A percentile compares a stretch with the other conserved stretches of the same genome.
phyloP scores from a whole-genome alignment of 1,140 invertebrate genomes.

The Pectinophora gossypiella region DNA sequence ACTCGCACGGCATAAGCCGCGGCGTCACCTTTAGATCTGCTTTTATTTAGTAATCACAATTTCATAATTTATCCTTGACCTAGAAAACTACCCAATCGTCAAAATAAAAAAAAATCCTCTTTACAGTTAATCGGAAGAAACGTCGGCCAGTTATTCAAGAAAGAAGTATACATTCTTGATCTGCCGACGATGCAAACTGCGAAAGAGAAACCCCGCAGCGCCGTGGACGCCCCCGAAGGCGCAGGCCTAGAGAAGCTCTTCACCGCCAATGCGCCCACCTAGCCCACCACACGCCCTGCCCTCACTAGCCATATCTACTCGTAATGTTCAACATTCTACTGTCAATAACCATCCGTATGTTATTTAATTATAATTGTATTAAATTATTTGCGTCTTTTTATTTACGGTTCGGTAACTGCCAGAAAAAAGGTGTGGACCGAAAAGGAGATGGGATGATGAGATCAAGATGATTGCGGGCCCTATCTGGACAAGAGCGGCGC shows the following conservation, averaged over 20 bases:
- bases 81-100: no score
- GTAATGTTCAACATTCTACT: conserved; percentile 43
- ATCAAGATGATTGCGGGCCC: no score
- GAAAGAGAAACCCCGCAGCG: conserved; percentile 64
- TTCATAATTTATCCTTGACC: no score
- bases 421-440: no score
- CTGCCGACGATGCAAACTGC: conserved; percentile 80
- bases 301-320: conserved; percentile 44
- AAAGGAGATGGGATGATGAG: no score
- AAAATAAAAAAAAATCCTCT: no score
- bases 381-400: conserved; percentile 7
- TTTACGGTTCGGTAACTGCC: neutral
- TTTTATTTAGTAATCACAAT: no score
- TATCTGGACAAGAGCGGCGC: no score
- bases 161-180: conserved; percentile 89
- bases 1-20: no score
- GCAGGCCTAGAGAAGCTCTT: conserved; percentile 74
- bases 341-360: conserved; percentile 61
- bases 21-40: no score
- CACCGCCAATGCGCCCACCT: conserved; percentile 44
- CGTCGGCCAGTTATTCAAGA: conserved; percentile 89
- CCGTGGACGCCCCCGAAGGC: conserved; percentile 59
- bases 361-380: conserved; percentile 62
- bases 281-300: conserved; percentile 20
- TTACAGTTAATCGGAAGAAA: conserved; percentile 85